A percentile compares a stretch with the other conserved stretches of the same genome.
phyloP scores from a whole-genome alignment of 1,140 invertebrate species.

The Vanessa atalanta region DNA sequence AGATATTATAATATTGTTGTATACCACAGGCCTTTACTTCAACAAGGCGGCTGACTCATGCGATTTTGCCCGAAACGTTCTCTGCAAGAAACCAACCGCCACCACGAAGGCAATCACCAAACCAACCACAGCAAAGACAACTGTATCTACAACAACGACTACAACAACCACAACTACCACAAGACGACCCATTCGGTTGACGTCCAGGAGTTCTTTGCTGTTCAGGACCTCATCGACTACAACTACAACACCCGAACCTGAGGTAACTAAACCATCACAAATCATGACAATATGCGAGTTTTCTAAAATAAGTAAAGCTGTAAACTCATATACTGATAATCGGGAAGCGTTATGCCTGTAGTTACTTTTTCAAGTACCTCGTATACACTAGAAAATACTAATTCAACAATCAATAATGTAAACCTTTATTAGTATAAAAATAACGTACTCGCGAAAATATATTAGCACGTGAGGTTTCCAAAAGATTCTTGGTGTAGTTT shows the following conservation, averaged over 20 bases:
- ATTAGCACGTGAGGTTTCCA: background rate
- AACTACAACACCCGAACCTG: conserved; percentile 55
- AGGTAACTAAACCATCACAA: conserved; percentile 41
- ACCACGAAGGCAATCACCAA: conserved; percentile 80
- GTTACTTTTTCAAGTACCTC: no score
- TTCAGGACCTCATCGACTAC: conserved; percentile 78
- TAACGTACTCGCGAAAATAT: no score
- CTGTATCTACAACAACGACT: conserved; percentile 71
- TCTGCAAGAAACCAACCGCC: conserved; percentile 83
- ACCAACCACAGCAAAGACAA: conserved; percentile 76
- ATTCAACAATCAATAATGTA: no score
- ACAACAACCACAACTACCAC: conserved; percentile 77
- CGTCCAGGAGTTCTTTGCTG: conserved; percentile 60
- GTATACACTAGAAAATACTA: no score
- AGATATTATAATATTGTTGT: background rate
- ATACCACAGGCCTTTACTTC: conserved; percentile 88
- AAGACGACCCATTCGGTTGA: conserved; percentile 70
- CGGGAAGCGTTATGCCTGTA: no score
- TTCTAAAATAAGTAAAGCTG: no score
- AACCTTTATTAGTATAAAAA: no score
- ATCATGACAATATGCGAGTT: background rate
- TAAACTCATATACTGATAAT: no score
- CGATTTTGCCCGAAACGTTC: conserved; percentile 93
- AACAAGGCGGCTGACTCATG: conserved; percentile 95
- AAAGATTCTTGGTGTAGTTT: background rate